Evolutionary conservation across 2,888 invertebrate genomes (phyloP).

Genomic region (Parnassius apollo): DNA sequence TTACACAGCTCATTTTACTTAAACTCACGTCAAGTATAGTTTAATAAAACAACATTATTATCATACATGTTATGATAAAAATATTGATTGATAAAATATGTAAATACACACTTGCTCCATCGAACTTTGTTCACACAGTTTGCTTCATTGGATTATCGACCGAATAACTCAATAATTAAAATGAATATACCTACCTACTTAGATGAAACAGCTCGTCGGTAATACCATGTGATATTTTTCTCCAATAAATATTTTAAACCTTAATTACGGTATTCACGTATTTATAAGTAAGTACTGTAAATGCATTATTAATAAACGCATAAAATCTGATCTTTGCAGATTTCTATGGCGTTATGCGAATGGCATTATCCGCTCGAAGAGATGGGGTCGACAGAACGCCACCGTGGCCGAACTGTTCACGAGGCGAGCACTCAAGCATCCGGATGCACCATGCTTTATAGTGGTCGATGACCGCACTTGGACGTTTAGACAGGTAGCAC

Average conservation of each 20-base stretch:
- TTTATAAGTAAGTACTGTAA: background rate
- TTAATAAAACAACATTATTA: constrained; percentile 14
- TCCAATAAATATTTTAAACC: constrained; percentile 31
- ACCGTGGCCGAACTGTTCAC: constrained; percentile 84
- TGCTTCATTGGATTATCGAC: constrained; percentile 9
- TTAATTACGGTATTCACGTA: constrained; percentile 13
- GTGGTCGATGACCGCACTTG: constrained; percentile 84
- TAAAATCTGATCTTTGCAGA: constrained; percentile 45
- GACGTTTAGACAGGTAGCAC: constrained; percentile 83
- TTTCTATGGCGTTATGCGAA: constrained; percentile 80
- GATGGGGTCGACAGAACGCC: constrained; percentile 78
- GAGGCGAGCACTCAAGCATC: constrained; percentile 78
- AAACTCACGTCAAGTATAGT: constrained; percentile 6
- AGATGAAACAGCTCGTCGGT: background rate
- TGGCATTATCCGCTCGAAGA: constrained; percentile 73
- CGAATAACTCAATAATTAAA: background rate
- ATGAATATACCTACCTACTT: background rate
- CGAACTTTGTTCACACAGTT: constrained; percentile 20
- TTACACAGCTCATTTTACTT: background rate
- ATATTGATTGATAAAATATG: constrained; percentile 28
- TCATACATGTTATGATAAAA: constrained; percentile 11
- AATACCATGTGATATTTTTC: constrained; percentile 27
- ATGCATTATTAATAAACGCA: background rate
- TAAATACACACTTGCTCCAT: constrained; percentile 25
- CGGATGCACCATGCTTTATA: constrained; percentile 84